phyloP scores from a whole-genome alignment of 1,140 invertebrate species.

The Galleria mellonella region DNA sequence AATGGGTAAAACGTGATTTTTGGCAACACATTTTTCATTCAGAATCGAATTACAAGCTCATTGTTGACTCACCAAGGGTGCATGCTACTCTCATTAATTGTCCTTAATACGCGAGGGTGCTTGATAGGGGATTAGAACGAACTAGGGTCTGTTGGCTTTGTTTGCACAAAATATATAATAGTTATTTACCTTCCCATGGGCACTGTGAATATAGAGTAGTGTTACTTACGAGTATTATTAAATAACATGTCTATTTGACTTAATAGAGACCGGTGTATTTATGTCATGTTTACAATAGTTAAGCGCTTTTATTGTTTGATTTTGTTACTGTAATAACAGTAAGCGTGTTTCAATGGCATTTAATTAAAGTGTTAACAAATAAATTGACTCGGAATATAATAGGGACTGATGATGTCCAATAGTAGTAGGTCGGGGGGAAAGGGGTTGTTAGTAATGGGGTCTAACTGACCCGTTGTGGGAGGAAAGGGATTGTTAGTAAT shows the following conservation, averaged over 20 bases:
- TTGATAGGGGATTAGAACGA: conserved; percentile 40
- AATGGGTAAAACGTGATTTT: too few species aligned
- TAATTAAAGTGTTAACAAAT: too few species aligned
- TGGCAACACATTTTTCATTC: conserved; percentile 50
- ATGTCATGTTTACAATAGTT: not conserved
- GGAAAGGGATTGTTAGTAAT: too few species aligned
- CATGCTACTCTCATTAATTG: conserved; percentile 63
- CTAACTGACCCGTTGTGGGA: too few species aligned
- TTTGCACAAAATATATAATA: conserved; percentile 57
- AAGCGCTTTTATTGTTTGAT: not conserved
- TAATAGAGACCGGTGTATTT: not conserved
- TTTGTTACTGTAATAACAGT: not conserved
- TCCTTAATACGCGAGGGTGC: conserved; percentile 50
- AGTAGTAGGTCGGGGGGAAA: too few species aligned
- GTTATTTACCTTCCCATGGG: conserved; percentile 53
- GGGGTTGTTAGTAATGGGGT: too few species aligned
- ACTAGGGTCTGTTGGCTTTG: conserved; percentile 43
- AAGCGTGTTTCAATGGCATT: too few species aligned
- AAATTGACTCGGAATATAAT: too few species aligned
- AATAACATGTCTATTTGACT: conserved; percentile 25
- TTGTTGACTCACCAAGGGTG: conserved; percentile 54
- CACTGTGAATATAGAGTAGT: conserved; percentile 16
- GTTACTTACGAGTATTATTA: conserved; percentile 34
- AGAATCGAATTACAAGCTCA: conserved; percentile 57
- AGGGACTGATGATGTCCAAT: too few species aligned